A percentile compares a stretch with the other conserved stretches of the same genome.
Conservation (phyloP, 2,888 invertebrate genomes). For the Volucella inflata region DNA sequence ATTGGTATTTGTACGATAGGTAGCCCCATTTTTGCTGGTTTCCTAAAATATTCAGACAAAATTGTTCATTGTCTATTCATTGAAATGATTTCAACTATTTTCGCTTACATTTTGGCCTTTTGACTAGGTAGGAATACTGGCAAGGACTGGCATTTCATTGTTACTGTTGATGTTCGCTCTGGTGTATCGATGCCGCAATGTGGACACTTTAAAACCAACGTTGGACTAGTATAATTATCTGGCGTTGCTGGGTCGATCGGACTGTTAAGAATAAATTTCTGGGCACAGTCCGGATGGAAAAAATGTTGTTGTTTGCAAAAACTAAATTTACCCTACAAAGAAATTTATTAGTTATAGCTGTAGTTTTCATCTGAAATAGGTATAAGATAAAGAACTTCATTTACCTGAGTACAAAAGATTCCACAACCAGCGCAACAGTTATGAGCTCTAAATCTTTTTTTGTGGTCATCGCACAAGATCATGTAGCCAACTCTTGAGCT, state of each 20-base stretch:
- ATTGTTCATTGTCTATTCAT: not conserved
- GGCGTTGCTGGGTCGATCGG: constrained; percentile 84
- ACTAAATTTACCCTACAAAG: constrained; percentile 90
- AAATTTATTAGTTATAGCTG: constrained; percentile 1
- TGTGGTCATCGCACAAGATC: constrained; percentile 91
- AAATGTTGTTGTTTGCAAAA: constrained; percentile 92
- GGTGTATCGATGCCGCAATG: constrained; percentile 88
- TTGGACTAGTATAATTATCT: constrained; percentile 80
- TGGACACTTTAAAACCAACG: constrained; percentile 86
- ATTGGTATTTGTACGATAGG: constrained; percentile 71
- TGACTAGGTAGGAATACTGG: constrained; percentile 87
- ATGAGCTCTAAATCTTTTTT: constrained; percentile 89
- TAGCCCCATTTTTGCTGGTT: constrained; percentile 82
- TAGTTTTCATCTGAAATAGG: not conserved
- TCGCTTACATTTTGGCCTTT: constrained; percentile 80
- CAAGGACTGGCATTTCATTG: constrained; percentile 86
- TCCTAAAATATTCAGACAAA: constrained; percentile 78
- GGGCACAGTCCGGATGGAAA: constrained; percentile 92
- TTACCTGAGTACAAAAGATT: constrained; percentile 92
- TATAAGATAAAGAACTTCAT: constrained; percentile 78
- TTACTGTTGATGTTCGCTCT: constrained; percentile 85
- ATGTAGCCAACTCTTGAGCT: constrained; percentile 91
- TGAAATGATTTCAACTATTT: not conserved
- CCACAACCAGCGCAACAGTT: constrained; percentile 96
- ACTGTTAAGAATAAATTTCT: constrained; percentile 82